Evolutionary conservation across 1,140 invertebrate species (phyloP), one percentile per base, ranked within the genome.

Genomic region (Cepaea nemoralis): DNA sequence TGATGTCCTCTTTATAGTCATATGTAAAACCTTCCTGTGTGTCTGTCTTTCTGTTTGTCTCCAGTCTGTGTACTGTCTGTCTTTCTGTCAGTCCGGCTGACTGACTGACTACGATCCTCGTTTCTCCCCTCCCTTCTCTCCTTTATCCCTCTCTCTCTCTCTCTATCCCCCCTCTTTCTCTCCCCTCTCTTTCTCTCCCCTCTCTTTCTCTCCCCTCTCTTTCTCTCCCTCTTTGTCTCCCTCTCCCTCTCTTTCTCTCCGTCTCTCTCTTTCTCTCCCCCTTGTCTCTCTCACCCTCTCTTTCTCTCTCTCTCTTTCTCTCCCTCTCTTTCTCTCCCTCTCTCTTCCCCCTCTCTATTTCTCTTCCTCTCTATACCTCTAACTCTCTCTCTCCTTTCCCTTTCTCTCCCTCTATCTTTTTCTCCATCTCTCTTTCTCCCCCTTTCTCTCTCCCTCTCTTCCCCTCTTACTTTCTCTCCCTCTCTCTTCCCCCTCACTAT

Each of bases 211-310:
- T 8, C 27, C 39, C 33, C 39, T 74, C 71, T 74, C 71, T 42
- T 12, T 74, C n/a, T n/a, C n/a, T n/a, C n/a, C n/a, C n/a, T n/a
- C 70, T 73, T 35, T 73, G 10, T 12, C 70, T 73, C n/a, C n/a
- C n/a, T n/a, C 31, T 33, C 14, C 35, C 70, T 73, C 70, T 73
- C 70, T 73, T 8, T 70, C 8, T 10, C 8, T 19, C 67, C 35
- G 6, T 6, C 31, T 70, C 71, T 42, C 39, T 74, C 16, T 42
- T 40, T 42, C 71, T 74, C 39, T 40, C 45, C 10, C 42, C 10
- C 14, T 40, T n/a, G n/a, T 40, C 22, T 5, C 22, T 12, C 55
- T 14, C 55, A 22, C 22, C n/a, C 8, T 5, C n/a, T n/a, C 24
- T 24, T 59, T n/a, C 55, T n/a, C 24, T 5, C 5, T n/a, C 24